Conservation (phyloP, 2,797 vertebrate species). For the Coranthus polyacanthus region DNA sequence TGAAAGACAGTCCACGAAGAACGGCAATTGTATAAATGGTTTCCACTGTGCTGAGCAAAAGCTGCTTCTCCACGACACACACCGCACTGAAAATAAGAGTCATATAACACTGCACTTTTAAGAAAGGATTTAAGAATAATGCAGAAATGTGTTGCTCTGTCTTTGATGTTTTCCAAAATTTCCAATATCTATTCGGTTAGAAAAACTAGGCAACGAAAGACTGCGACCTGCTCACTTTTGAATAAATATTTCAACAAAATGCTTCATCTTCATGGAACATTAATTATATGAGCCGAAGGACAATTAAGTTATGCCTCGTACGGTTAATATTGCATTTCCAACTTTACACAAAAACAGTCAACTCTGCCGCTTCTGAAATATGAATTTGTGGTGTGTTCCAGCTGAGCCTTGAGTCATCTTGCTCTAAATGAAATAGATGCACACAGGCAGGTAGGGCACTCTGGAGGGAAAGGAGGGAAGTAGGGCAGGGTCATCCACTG, state of each 20-base stretch:
- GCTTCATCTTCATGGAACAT: neutral
- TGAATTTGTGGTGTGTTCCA: slow-evolving; percentile 34
- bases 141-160: too few relatives aligned
- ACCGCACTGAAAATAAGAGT: neutral
- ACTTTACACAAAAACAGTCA: neutral
- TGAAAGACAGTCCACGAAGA: too few relatives aligned
- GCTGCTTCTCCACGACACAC: too few relatives aligned
- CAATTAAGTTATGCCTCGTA: neutral
- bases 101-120: neutral
- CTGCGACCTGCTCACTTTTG: neutral
- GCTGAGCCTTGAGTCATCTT: slow-evolving; percentile 35
- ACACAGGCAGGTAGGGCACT: slow-evolving; percentile 51
- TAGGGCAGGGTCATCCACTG: slow-evolving; percentile 36
- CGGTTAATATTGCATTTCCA: slow-evolving; percentile 9
- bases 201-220: neutral
- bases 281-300: neutral
- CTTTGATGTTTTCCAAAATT: too few relatives aligned
- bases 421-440: slow-evolving; percentile 48
- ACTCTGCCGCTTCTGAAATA: slow-evolving; percentile 24
- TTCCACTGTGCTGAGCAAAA: too few relatives aligned
- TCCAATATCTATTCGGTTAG: too few relatives aligned
- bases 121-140: neutral
- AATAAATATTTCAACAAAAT: neutral
- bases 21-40: too few relatives aligned
- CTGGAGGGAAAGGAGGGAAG: slow-evolving; percentile 49